Percentiles rank a stretch among this genome's conserved stretches.
Conservation (phyloP, 2,113 vertebrate genomes). For the Saimiri boliviensis region DNA sequence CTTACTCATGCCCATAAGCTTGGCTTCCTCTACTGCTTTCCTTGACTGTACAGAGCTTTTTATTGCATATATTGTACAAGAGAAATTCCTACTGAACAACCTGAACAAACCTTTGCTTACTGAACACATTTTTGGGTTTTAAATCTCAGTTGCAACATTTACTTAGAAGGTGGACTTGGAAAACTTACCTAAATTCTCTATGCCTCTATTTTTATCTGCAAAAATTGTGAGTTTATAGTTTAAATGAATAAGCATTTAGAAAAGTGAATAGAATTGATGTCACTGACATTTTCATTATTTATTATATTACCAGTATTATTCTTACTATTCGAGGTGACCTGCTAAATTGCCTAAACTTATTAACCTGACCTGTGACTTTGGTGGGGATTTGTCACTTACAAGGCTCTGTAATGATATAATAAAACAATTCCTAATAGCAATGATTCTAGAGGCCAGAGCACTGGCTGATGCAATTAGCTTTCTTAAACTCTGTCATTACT, state of each 20-base stretch:
- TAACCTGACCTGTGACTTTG: not conserved
- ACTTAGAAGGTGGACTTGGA: not conserved
- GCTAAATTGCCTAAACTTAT: not conserved
- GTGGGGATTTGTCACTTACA: not conserved
- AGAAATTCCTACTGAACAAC: not conserved
- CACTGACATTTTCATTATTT: not conserved
- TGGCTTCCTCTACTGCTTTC: not conserved
- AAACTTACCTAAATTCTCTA: not conserved
- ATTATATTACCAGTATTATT: not conserved
- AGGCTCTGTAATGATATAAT: not conserved
- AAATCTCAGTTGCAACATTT: not conserved
- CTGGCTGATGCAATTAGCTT: not conserved
- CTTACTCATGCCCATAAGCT: accelerated
- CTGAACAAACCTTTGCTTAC: not conserved
- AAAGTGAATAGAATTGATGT: not conserved
- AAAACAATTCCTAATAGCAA: not conserved
- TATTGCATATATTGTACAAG: not conserved
- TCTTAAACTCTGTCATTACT: not conserved
- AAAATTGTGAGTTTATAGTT: not conserved
- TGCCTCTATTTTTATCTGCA: not conserved
- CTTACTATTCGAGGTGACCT: not conserved
- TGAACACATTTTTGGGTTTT: not conserved
- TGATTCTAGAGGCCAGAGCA: not conserved
- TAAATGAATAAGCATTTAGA: not conserved
- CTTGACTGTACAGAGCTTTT: not conserved